A percentile compares a stretch with the other conserved stretches of the same genome.
phyloP scores from a whole-genome alignment of 1,140 invertebrate species.

The Panonychus citri region DNA sequence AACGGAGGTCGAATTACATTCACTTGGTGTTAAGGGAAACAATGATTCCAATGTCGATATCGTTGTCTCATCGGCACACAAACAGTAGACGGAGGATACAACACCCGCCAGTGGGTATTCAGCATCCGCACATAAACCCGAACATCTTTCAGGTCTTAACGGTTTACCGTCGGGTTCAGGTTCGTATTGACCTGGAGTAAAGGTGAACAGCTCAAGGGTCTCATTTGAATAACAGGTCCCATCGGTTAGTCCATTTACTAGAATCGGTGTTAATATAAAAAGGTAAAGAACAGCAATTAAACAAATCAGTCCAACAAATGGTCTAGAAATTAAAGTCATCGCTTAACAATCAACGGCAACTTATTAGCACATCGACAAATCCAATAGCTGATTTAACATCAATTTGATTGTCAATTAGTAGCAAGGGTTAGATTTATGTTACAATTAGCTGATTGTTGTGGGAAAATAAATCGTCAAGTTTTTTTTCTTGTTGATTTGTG shows the following conservation, averaged over 20 bases:
- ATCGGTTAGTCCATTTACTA: neutral
- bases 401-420: too few relatives aligned
- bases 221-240: neutral
- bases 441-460: too few relatives aligned
- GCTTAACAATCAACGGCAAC: too few relatives aligned
- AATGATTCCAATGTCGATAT: neutral
- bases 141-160: neutral
- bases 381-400: too few relatives aligned
- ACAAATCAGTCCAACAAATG: too few relatives aligned
- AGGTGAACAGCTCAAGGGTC: neutral
- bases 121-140: neutral
- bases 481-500: too few relatives aligned
- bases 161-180: neutral
- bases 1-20: neutral
- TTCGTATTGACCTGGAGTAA: neutral
- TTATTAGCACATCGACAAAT: too few relatives aligned
- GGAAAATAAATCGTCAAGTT: too few relatives aligned
- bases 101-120: neutral
- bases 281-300: neutral
- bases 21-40: neutral
- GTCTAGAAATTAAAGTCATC: too few relatives aligned
- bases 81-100: neutral
- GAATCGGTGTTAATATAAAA: neutral
- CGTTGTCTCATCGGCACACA: neutral
- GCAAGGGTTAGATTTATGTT: too few relatives aligned